Percentiles rank a stretch among this genome's conserved stretches.
phyloP scores from a whole-genome alignment of 2,113 vertebrate species.

The Delphinapterus leucas region DNA sequence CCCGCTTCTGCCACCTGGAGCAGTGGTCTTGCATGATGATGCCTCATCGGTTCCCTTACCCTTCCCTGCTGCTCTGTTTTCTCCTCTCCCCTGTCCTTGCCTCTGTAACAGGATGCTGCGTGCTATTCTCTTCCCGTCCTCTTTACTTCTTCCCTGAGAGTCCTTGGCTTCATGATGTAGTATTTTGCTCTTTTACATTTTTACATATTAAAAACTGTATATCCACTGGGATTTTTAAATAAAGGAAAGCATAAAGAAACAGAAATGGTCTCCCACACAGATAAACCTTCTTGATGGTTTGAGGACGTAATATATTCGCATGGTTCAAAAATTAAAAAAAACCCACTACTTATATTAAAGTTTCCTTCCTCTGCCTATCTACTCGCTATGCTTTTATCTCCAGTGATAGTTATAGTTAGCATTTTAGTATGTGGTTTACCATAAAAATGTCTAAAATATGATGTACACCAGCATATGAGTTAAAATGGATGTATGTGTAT shows the following conservation, averaged over 20 bases:
- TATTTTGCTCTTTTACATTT: neutral
- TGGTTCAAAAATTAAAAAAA: neutral
- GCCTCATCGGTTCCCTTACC: neutral
- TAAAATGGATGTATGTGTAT: neutral
- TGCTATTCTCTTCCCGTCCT: neutral
- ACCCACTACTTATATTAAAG: neutral
- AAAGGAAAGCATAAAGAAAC: neutral
- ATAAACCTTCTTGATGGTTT: neutral
- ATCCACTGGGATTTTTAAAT: neutral
- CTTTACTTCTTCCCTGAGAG: neutral
- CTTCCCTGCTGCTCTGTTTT: neutral
- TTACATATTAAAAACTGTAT: neutral
- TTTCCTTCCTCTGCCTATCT: neutral
- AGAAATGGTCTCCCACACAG: neutral
- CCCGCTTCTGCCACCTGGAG: neutral
- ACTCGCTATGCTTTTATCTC: neutral
- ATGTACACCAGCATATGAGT: neutral
- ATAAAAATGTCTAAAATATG: neutral
- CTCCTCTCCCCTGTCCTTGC: neutral
- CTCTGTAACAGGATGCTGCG: neutral
- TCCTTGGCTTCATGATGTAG: neutral
- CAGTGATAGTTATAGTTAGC: neutral
- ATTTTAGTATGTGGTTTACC: neutral
- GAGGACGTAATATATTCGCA: neutral
- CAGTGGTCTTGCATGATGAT: rapidly evolving